Evolutionary conservation across 1,140 invertebrate genomes (phyloP).

Genomic region (Hylaeus volcanicus): DNA sequence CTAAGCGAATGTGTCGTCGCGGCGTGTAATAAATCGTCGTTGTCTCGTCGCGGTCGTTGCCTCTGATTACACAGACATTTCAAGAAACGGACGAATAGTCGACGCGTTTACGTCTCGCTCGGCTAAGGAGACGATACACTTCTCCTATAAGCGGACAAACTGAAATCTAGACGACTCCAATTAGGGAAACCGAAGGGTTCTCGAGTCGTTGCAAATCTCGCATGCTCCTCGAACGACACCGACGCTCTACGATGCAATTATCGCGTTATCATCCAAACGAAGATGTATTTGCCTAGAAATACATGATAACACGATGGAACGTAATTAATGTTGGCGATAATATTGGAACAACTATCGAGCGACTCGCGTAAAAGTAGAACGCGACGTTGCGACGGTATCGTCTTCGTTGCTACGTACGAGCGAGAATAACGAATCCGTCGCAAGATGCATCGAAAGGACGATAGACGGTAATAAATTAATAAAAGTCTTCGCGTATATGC

Average conservation of each 20-base stretch:
- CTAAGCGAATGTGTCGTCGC: too few relatives aligned
- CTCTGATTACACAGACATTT: too few relatives aligned
- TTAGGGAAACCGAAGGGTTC: background rate
- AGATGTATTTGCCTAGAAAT: background rate
- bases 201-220: background rate
- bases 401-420: too few relatives aligned
- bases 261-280: background rate
- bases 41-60: too few relatives aligned
- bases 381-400: background rate
- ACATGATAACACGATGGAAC: background rate
- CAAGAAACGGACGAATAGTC: background rate
- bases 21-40: too few relatives aligned
- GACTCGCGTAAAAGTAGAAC: constrained; percentile 10
- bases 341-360: background rate
- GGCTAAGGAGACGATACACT: constrained; percentile 19
- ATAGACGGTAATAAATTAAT: too few relatives aligned
- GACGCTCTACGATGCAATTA: background rate
- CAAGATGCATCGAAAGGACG: too few relatives aligned
- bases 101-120: background rate
- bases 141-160: background rate
- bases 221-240: background rate
- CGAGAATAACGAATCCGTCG: too few relatives aligned
- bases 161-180: background rate
- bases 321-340: constrained; percentile 32
- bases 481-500: too few relatives aligned